Percentiles rank a stretch among this genome's conserved stretches.
phyloP scores from a whole-genome alignment of 2,888 invertebrate genomes.

The Germaria angustata region DNA sequence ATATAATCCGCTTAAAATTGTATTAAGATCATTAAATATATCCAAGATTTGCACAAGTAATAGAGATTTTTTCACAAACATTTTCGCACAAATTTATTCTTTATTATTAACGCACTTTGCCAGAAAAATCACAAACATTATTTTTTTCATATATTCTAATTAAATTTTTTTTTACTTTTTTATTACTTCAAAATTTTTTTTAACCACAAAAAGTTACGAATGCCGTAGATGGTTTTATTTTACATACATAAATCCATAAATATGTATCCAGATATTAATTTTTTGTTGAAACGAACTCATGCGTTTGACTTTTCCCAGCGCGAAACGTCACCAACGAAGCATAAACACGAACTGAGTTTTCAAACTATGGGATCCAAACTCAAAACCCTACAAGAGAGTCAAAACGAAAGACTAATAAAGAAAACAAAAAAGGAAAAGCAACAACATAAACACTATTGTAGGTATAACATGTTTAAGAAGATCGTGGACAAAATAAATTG shows the following conservation, averaged over 20 bases:
- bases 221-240: slow-evolving; percentile 37
- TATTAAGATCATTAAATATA: slow-evolving; percentile 47
- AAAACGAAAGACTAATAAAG: not conserved
- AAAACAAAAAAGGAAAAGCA: slow-evolving; percentile 20
- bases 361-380: slow-evolving; percentile 33
- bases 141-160: not conserved
- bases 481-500: slow-evolving; percentile 47
- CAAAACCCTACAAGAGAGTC: slow-evolving; percentile 43
- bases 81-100: slow-evolving; percentile 32
- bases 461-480: slow-evolving; percentile 48
- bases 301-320: slow-evolving; percentile 20
- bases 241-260: slow-evolving; percentile 30
- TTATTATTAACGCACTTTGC: slow-evolving; percentile 4
- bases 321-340: slow-evolving; percentile 57
- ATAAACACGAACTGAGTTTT: slow-evolving; percentile 66
- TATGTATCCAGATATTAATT: not conserved
- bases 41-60: slow-evolving; percentile 48
- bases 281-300: slow-evolving; percentile 30
- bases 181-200: slow-evolving; percentile 2
- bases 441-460: slow-evolving; percentile 25
- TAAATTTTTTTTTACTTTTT: not conserved
- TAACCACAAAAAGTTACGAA: slow-evolving; percentile 28
- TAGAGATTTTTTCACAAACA: slow-evolving; percentile 46
- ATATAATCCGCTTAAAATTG: slow-evolving; percentile 61
- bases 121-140: not conserved